Conservation (phyloP, 2,113 vertebrate species). For the Pangasianodon hypophthalmus region DNA sequence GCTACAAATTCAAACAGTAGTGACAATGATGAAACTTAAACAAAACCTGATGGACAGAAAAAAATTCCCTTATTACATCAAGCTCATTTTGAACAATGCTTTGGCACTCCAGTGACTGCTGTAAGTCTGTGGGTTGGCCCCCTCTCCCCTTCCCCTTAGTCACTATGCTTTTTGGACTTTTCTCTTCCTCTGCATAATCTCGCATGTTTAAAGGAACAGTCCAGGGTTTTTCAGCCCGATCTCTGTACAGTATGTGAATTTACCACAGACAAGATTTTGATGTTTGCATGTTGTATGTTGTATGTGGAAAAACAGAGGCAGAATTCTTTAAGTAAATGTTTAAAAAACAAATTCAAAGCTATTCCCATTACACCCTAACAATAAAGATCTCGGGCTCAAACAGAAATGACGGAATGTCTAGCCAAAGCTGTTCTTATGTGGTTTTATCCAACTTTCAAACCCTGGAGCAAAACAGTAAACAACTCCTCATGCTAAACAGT, state of each 20-base stretch:
- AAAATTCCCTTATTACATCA: not conserved
- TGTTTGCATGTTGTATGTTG: not conserved
- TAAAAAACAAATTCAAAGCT: not conserved
- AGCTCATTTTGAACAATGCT: slow-evolving; percentile 24
- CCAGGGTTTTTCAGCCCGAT: not conserved
- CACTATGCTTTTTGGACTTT: not conserved
- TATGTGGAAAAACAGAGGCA: not conserved
- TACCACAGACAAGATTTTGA: not conserved
- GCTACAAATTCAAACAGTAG: not conserved
- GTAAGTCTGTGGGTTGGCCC: slow-evolving; percentile 50
- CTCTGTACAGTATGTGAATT: not conserved
- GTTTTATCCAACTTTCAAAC: not conserved
- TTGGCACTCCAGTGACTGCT: slow-evolving; percentile 53
- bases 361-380: not conserved
- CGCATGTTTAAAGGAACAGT: not conserved
- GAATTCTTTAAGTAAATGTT: not conserved
- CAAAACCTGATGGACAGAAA: not conserved
- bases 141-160: not conserved
- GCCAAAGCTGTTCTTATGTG: not conserved
- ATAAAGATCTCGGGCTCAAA: not conserved
- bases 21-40: not conserved
- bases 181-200: not conserved
- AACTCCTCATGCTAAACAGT: not conserved
- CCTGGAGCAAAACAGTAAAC: slow-evolving; percentile 39
- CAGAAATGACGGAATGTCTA: not conserved